Base-by-base conservation (phyloP, 92 coral and sea anemone species). In the Pocillopora meandrina region DNA sequence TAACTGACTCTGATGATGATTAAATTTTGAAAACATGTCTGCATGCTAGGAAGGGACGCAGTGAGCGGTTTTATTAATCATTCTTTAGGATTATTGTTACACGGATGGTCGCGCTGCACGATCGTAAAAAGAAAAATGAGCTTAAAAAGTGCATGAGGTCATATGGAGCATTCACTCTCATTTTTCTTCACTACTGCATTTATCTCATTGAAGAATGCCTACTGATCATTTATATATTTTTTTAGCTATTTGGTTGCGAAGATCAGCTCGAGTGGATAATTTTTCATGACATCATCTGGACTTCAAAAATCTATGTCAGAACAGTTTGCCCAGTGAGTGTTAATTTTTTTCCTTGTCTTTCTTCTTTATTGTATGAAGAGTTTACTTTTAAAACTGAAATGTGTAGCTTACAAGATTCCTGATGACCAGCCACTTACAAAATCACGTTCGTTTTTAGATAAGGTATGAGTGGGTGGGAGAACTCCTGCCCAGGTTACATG, bases 191-290 rank as follows among this genome's bases (percentile, higher is more conserved):
- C 47, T 67, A 67, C 31, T 26, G 31, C 31, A 26, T 26, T 26
- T 26, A 26, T 26, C 31, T 26, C 31, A 26, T 26, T 0, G 31
- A 26, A 26, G 31, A 26, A 26, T 26, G 31, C 1, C 31, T 26
- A 26, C 12, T 65, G 26, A 67, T 6, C 14, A 23, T 21, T 16
- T 5, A 67, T 67, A 9, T 2, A 26, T 12, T 67, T 2, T 49
- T 89, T 19, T 78, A 95, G 98, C 77, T 95, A 72, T 95, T 95
- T 78, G 95, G 97, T 42, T 87, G 84, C 34, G 98, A 95, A 19
- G 95, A 91, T 74, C 86, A 93, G 70, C 80, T 95, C 17, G 97
- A 95, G 82, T 95, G 98, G 98, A 90, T 95, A n/a, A 88, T 95
- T 61, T 95, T 86, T 82, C 95, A 95, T 78, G 98, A 93, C 65